Evolutionary conservation across 2,888 invertebrate genomes (phyloP).

Genomic region (Oligia fasciuncula): DNA sequence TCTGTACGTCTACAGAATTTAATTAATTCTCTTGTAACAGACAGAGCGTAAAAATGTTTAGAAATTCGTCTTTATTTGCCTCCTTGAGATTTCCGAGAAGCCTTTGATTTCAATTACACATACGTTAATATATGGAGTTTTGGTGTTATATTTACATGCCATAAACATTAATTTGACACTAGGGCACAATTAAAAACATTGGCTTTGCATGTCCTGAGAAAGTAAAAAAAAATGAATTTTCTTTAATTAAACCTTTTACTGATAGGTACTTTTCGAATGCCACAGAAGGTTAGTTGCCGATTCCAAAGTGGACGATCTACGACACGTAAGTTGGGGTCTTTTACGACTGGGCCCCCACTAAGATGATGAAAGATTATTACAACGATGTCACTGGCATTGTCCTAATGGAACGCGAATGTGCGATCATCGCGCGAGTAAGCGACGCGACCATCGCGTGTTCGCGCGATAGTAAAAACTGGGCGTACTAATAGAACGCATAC

Average conservation of each 20-base stretch:
- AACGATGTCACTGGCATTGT: too few species aligned
- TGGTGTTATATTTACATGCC: background rate
- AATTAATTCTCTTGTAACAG: conserved; percentile 47
- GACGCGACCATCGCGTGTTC: too few species aligned
- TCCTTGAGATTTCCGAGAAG: conserved; percentile 16
- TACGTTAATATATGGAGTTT: background rate
- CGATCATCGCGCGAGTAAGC: too few species aligned
- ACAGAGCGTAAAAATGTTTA: conserved; percentile 41
- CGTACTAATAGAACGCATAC: too few species aligned
- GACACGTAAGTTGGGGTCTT: background rate
- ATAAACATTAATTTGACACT: background rate
- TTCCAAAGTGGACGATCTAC: background rate
- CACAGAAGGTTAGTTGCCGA: too few species aligned
- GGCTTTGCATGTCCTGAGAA: background rate
- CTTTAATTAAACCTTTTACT: too few species aligned
- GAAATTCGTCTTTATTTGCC: conserved; percentile 23
- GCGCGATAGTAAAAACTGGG: too few species aligned
- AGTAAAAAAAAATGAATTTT: background rate
- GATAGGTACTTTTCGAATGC: too few species aligned
- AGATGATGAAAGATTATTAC: background rate
- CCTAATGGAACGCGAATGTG: too few species aligned
- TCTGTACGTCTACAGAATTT: conserved; percentile 31
- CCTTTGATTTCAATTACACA: conserved; percentile 30
- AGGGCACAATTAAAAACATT: background rate
- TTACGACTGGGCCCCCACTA: background rate